Evolutionary conservation across 2,113 vertebrate species (phyloP).

Genomic region (Prinia subflava): DNA sequence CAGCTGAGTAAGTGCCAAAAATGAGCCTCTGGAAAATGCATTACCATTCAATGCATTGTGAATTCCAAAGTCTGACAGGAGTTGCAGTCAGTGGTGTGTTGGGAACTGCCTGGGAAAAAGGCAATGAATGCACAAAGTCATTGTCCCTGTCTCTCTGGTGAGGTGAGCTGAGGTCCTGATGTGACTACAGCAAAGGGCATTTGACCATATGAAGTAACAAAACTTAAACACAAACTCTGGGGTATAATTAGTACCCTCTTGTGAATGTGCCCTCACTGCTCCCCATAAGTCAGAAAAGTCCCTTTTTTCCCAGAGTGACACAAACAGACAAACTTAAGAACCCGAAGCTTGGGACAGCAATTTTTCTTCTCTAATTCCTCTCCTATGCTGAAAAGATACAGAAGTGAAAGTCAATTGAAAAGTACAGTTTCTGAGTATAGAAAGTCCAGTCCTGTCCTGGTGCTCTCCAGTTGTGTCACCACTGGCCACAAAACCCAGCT

Average conservation of each 20-base stretch:
- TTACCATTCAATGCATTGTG: background rate
- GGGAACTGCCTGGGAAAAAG: background rate
- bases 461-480: background rate
- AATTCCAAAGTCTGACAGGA: background rate
- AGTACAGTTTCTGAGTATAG: background rate
- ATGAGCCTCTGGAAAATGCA: background rate
- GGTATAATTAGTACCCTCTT: fast-evolving
- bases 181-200: background rate
- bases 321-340: background rate
- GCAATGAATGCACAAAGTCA: background rate
- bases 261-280: background rate
- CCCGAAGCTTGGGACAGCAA: background rate
- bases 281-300: background rate
- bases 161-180: background rate
- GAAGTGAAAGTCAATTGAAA: background rate
- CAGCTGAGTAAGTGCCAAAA: background rate
- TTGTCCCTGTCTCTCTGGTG: background rate
- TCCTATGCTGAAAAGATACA: background rate
- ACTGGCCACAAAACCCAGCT: background rate
- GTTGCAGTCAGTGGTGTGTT: background rate
- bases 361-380: background rate
- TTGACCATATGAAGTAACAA: background rate
- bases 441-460: background rate
- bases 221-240: background rate
- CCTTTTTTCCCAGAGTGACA: background rate